Conservation (phyloP, 2,888 invertebrate genomes). For the Nymphalis urticae region DNA sequence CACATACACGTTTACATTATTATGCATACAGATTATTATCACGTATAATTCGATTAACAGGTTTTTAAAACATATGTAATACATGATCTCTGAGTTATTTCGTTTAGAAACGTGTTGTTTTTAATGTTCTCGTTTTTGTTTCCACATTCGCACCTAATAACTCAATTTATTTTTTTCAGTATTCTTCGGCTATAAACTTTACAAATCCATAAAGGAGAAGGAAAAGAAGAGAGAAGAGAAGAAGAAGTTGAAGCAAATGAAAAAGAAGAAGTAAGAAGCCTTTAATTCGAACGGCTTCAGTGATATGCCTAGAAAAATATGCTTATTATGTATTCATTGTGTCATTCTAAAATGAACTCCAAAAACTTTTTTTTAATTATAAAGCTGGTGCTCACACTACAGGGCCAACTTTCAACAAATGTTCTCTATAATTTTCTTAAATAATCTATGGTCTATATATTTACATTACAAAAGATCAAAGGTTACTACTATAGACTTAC, state of each 20-base stretch:
- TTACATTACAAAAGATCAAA: no score
- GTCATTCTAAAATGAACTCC: background rate
- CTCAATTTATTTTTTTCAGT: conserved; percentile 80
- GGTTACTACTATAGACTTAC: no score
- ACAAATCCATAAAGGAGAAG: conserved; percentile 89
- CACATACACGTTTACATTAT: no score
- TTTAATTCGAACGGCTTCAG: background rate
- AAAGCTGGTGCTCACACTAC: background rate
- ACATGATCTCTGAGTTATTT: no score
- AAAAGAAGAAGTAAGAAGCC: conserved; percentile 85
- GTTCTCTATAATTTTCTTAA: background rate
- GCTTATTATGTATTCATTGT: background rate
- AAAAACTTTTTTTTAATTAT: no score
- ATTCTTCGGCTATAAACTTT: conserved; percentile 92
- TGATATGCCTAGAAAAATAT: conserved; percentile 17
- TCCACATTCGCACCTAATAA: background rate
- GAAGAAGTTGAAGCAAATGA: conserved; percentile 88
- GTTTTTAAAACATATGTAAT: no score
- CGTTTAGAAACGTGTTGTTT: no score
- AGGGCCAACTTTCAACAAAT: background rate
- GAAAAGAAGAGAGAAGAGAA: conserved; percentile 90
- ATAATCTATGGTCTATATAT: no score
- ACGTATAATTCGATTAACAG: no score
- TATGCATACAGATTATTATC: no score
- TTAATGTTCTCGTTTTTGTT: no score